Evolutionary conservation across 1,140 invertebrate genomes (phyloP).

Genomic region (Pseudomyrmex concolor): DNA sequence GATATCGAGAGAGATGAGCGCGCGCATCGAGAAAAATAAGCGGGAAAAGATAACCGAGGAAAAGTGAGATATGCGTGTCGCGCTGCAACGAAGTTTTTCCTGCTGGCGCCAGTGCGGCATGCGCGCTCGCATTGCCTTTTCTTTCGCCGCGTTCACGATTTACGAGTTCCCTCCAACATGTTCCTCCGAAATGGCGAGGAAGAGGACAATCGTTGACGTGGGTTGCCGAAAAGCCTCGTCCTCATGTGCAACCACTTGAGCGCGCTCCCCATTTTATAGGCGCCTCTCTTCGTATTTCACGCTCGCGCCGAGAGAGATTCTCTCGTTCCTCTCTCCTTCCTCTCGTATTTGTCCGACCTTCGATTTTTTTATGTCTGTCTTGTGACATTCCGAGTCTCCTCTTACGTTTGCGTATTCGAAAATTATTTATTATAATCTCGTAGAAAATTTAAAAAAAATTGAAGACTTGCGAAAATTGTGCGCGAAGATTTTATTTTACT

Average conservation of each 20-base stretch:
- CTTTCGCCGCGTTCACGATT: constrained; percentile 51
- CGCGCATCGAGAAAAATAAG: background rate
- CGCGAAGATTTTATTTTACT: background rate
- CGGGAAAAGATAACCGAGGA: background rate
- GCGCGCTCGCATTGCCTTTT: constrained; percentile 13
- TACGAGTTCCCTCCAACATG: constrained; percentile 61
- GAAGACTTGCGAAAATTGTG: background rate
- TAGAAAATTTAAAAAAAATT: too few relatives aligned
- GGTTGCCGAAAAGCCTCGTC: constrained; percentile 58
- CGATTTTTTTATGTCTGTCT: background rate
- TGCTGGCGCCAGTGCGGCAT: constrained; percentile 63
- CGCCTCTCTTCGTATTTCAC: constrained; percentile 70
- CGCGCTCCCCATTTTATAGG: constrained; percentile 55
- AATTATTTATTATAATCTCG: background rate
- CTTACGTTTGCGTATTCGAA: background rate
- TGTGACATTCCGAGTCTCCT: too few relatives aligned
- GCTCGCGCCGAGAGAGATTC: constrained; percentile 40
- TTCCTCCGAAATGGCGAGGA: background rate
- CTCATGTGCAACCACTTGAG: constrained; percentile 77
- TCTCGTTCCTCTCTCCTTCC: constrained; percentile 35
- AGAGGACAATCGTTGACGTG: constrained; percentile 63
- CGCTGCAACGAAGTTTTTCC: background rate
- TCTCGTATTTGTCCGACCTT: background rate
- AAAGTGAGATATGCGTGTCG: constrained; percentile 1
- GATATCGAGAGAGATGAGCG: too few relatives aligned